A percentile compares a stretch with the other conserved stretches of the same genome.
These are phyloP conservation scores for Neolamprologus sp. DNA, from an alignment of 2,113 vertebrate genomes.

Conservation along the genomic window DNA sequence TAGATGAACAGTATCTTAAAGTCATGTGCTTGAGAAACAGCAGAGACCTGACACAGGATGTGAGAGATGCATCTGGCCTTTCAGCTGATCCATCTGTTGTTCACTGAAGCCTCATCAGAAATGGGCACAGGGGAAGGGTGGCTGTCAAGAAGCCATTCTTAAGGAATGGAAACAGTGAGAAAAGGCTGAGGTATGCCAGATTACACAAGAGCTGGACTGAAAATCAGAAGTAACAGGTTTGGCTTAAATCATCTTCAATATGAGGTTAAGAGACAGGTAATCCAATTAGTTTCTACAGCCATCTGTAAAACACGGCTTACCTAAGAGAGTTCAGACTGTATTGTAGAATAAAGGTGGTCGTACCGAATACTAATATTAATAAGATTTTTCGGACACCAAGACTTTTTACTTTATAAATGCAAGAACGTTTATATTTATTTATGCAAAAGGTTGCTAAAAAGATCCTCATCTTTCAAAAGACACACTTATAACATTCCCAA, in stretches of 20 bases:
- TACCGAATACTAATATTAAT: neutral
- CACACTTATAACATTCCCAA: neutral
- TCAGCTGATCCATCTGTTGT: neutral
- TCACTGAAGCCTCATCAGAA: neutral
- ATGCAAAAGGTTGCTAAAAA: neutral
- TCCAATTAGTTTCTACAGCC: neutral
- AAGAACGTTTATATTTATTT: neutral
- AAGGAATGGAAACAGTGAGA: neutral
- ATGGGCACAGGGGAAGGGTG: neutral
- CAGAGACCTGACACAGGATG: neutral
- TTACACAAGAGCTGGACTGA: neutral
- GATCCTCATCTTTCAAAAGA: neutral
- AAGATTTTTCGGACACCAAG: neutral
- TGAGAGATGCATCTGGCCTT: neutral
- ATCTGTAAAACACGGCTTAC: neutral
- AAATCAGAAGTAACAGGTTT: neutral
- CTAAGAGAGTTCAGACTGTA: neutral
- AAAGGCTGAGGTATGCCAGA: neutral
- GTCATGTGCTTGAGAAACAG: neutral
- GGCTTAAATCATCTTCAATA: neutral
- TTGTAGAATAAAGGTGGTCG: neutral
- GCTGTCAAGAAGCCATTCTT: neutral
- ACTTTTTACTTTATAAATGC: neutral
- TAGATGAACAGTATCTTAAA: neutral
- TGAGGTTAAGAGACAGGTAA: neutral